Evolutionary conservation across 2,888 invertebrate genomes (phyloP), one percentile per base, ranked within the genome.

Genomic region (Bursaphelenchus okinawaensis): DNA sequence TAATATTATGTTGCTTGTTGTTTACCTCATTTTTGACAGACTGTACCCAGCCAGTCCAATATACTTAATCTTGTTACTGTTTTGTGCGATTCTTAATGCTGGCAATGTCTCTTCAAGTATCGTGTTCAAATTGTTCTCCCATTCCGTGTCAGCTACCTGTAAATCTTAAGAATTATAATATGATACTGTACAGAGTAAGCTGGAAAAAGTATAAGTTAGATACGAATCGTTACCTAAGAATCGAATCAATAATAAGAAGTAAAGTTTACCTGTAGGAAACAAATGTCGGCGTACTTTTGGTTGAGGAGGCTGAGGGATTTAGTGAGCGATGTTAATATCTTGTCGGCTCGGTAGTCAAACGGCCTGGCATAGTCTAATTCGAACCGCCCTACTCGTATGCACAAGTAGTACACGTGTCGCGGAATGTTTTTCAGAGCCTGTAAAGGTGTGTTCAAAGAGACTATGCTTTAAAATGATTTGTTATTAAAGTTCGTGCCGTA

Each of bases 121-220:
- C 9, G 90, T 84, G 52, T 91, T 88, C 22, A 89, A 83, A 68
- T 87, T 88, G 7, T 89, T 88, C 0, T 91, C 90, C 83, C 92
- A 94, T 78, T 93, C 93, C 62, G 91, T 85, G 80, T 95, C 94
- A 80, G 94, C 94, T n/a, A 93, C 88, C 92, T 93, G 81, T 50
- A 78, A 61, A n/a, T 52, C 52, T 29, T 57, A 16, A n/a, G n/a
- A n/a, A n/a, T n/a, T n/a, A n/a, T n/a, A n/a, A n/a, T n/a, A n/a
- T n/a, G n/a, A n/a, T n/a, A n/a, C n/a, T n/a, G n/a, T n/a, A n/a
- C n/a, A n/a, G n/a, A n/a, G n/a, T n/a, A n/a, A n/a, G n/a, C n/a
- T n/a, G n/a, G n/a, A n/a, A n/a, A n/a, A n/a, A n/a, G n/a, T n/a
- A n/a, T n/a, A n/a, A n/a, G n/a, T n/a, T n/a, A n/a, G n/a, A n/a